A percentile compares a stretch with the other conserved stretches of the same genome.
Conservation (phyloP, 1,140 invertebrate species). For the Diploscapter pachys region DNA sequence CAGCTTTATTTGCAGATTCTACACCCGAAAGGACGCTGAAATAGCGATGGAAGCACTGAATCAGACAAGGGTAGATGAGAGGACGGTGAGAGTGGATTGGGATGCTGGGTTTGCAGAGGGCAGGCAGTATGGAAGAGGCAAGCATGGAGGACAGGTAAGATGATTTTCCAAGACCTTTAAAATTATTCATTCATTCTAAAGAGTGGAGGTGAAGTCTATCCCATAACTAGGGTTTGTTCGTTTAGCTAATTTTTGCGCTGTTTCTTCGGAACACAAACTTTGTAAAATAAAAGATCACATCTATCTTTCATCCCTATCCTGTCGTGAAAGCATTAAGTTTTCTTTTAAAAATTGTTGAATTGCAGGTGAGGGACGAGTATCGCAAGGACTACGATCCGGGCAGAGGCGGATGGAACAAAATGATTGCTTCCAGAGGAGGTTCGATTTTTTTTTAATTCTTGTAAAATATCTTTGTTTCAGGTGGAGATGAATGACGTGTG, state of each 20-base stretch:
- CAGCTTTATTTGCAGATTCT: slow-evolving; percentile 67
- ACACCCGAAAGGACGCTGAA: slow-evolving; percentile 80
- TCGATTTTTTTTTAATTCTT: no score
- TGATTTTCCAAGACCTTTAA: slow-evolving; percentile 10
- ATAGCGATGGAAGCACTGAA: slow-evolving; percentile 93
- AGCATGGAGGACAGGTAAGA: slow-evolving; percentile 90
- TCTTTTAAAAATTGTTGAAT: slow-evolving; percentile 24
- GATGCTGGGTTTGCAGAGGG: slow-evolving; percentile 98
- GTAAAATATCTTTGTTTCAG: no score
- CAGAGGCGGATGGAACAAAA: slow-evolving; percentile 74
- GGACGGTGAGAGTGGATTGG: slow-evolving; percentile 96
- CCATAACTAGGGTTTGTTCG: slow-evolving; percentile 3
- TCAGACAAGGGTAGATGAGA: slow-evolving; percentile 92
- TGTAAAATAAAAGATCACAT: slow-evolving; percentile 19
- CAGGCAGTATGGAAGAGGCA: slow-evolving; percentile 93
- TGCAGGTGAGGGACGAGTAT: slow-evolving; percentile 92
- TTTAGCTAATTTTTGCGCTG: slow-evolving; percentile 23
- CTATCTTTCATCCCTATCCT: slow-evolving; percentile 2
- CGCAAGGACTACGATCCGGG: slow-evolving; percentile 93
- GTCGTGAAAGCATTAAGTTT: background rate
- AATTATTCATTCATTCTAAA: slow-evolving; percentile 7
- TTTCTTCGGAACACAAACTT: slow-evolving; percentile 5
- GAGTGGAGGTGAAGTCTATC: no score
- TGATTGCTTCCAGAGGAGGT: slow-evolving; percentile 19
- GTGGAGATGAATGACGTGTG: no score